Conservation (phyloP, 2,113 vertebrate species). For the Trochalopteron elliotii region DNA sequence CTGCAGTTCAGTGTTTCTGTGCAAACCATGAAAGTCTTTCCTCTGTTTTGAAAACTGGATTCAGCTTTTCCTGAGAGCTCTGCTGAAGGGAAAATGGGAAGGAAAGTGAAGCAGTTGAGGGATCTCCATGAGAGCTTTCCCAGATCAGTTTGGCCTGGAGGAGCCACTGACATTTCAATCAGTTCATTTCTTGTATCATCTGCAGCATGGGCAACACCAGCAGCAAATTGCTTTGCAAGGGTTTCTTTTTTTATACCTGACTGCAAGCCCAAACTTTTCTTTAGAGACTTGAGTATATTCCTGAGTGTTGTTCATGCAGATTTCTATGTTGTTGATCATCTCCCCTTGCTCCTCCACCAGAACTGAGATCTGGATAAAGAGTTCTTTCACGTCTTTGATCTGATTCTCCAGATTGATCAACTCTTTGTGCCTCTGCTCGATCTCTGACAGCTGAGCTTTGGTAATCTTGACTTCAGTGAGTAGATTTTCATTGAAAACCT, state of each 20-base stretch:
- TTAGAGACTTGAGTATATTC: slow-evolving; percentile 82
- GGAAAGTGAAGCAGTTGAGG: background rate
- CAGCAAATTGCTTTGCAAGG: slow-evolving; percentile 86
- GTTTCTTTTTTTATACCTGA: slow-evolving; percentile 86
- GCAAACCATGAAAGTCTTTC: background rate
- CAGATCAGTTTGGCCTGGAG: background rate
- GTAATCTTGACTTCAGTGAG: slow-evolving; percentile 89
- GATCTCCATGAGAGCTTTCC: background rate
- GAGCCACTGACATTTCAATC: background rate
- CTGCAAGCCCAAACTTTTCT: slow-evolving; percentile 89
- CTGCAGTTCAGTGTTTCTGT: background rate
- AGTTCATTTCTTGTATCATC: slow-evolving; percentile 19
- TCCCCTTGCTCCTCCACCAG: slow-evolving; percentile 90
- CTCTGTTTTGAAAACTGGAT: background rate
- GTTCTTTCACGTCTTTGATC: slow-evolving; percentile 88
- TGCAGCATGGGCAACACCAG: slow-evolving; percentile 88
- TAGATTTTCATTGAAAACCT: slow-evolving; percentile 93
- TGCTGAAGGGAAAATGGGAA: background rate
- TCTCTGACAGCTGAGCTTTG: slow-evolving; percentile 88
- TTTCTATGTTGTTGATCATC: slow-evolving; percentile 89
- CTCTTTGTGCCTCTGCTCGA: slow-evolving; percentile 94
- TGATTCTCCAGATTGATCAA: slow-evolving; percentile 89
- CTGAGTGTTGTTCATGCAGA: slow-evolving; percentile 82
- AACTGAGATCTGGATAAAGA: slow-evolving; percentile 89
- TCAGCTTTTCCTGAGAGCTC: background rate